A percentile compares a stretch with the other conserved stretches of the same genome.
phyloP scores from a whole-genome alignment of 2,888 invertebrate species.

The Gryllus longicercus region DNA sequence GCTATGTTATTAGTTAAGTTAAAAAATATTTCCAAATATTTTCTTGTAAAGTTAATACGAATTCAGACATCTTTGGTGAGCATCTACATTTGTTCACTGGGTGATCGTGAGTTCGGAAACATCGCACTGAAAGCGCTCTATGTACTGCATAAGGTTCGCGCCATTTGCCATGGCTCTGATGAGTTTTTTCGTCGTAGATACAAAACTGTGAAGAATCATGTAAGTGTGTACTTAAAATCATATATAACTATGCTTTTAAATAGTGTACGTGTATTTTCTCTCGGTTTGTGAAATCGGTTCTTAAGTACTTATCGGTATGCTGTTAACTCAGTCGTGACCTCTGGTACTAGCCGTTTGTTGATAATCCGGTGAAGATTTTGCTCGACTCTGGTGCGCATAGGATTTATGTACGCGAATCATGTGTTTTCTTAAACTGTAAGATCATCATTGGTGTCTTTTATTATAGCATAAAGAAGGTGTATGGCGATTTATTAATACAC shows the following conservation, averaged over 20 bases:
- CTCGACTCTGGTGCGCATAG: not conserved
- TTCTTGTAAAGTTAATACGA: too few relatives aligned
- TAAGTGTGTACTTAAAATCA: slow-evolving; percentile 19
- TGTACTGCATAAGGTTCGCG: slow-evolving; percentile 42
- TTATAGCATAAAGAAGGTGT: not conserved
- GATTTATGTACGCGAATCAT: not conserved
- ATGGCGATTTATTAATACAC: not conserved
- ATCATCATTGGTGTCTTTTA: too few relatives aligned
- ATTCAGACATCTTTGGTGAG: too few relatives aligned
- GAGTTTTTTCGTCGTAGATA: slow-evolving; percentile 42
- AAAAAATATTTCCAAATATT: too few relatives aligned
- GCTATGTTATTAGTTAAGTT: too few relatives aligned
- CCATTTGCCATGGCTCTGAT: slow-evolving; percentile 53
- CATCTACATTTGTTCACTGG: not conserved
- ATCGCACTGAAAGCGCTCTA: slow-evolving; percentile 11
- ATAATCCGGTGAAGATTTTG: not conserved
- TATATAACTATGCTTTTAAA: not conserved
- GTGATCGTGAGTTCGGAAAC: not conserved
- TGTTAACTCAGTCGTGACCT: slow-evolving; percentile 7
- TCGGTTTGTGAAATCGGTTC: slow-evolving; percentile 25
- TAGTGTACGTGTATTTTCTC: slow-evolving; percentile 26
- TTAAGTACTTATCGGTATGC: not conserved
- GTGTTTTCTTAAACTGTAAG: not conserved
- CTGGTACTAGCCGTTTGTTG: slow-evolving; percentile 21
- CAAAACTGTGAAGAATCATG: slow-evolving; percentile 5